Evolutionary conservation across 2,113 vertebrate species (phyloP), one percentile per base, ranked within the genome.

Genomic region (Myrmecophaga tridactyla): DNA sequence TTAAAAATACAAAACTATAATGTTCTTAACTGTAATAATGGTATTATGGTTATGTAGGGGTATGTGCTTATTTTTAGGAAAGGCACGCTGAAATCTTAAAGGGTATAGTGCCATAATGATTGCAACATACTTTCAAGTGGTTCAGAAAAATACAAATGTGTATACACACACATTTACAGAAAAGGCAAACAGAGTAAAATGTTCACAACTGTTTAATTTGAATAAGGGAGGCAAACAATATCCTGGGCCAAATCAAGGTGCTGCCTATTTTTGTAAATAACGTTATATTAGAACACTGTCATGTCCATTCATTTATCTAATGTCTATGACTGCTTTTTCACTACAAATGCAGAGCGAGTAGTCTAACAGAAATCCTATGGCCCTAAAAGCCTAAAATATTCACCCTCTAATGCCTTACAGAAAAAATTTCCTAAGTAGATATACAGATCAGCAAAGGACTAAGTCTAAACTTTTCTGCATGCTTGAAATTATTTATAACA

Each of bases 1-100:
- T 34, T 77, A 77, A 65, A 51, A 90, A 51, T 90, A 95, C 21
- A 92, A 86, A 86, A 72, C 29, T 53, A 78, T 62, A 53, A 67
- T 87, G 53, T 73, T 86, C 76, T 96, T 88, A 88, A 56, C 41
- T 76, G 2, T 92, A 81, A 95, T 76, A 43, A 93, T 95, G 36
- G 20, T 48, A 87, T 89, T 82, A 75, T 31, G 56, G 21, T 72
- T 78, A 92, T 34, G n/a, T 36, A 95, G 5, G 39, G 87, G 43
- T 84, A 89, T 72, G 27, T 46, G 4, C n/a, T 84, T 93, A 83
- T 84, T 84, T 90, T 88, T 91, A 94, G 87, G 41, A 83, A 21
- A 86, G 36, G 29, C 76, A 94, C 73, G 36, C 51, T 84, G 43
- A 92, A 85, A 92, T 75, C 92, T 72, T 92, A 72, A 95, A 93